Conservation (phyloP, 2,888 invertebrate species). For the Isoperla grammatica region DNA sequence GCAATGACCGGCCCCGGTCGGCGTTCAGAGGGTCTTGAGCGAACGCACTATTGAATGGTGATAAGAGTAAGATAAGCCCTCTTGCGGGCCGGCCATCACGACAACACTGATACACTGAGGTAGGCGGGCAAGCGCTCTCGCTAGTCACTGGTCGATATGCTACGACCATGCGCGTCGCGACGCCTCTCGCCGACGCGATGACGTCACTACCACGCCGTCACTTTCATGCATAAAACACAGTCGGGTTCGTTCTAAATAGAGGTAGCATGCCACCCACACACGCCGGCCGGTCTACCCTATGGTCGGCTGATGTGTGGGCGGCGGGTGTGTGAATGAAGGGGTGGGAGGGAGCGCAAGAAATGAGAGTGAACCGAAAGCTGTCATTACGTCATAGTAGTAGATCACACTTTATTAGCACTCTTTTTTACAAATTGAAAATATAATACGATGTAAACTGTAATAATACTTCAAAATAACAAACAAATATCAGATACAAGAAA, state of each 20-base stretch:
- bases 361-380: neutral
- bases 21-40: neutral
- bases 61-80: neutral
- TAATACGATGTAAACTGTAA: too few relatives aligned
- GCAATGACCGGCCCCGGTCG: conserved; percentile 5
- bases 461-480: too few relatives aligned
- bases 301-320: neutral
- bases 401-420: too few relatives aligned
- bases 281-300: neutral
- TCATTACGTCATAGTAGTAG: neutral
- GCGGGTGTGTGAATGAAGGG: neutral
- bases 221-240: conserved; percentile 6
- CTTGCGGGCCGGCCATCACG: conserved; percentile 1
- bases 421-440: too few relatives aligned
- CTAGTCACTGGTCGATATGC: too few relatives aligned
- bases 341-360: neutral
- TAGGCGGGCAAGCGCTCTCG: too few relatives aligned
- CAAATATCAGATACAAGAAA: too few relatives aligned
- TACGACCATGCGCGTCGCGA: neutral
- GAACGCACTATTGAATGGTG: neutral
- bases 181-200: neutral
- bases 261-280: neutral
- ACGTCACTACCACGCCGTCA: neutral
- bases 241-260: neutral
- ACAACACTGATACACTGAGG: neutral